These are phyloP conservation scores for Diloba caeruleocephala DNA, from an alignment of 2,888 invertebrate genomes.

Conservation along the genomic window DNA sequence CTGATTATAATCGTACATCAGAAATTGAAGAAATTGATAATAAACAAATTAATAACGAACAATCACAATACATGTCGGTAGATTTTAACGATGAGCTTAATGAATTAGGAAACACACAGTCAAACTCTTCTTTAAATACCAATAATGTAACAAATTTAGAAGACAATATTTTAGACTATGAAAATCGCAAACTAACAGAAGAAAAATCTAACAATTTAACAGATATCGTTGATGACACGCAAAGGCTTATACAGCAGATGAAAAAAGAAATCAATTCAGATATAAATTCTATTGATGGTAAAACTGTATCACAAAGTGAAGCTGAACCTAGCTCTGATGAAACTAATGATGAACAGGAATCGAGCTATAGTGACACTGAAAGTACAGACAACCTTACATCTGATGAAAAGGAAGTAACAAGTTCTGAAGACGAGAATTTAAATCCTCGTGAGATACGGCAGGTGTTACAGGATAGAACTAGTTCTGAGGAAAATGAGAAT, in stretches of 20 bases:
- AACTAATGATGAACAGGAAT: slow-evolving; percentile 76
- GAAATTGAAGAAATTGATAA: slow-evolving; percentile 11
- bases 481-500: slow-evolving; percentile 85
- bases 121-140: slow-evolving; percentile 2
- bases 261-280: slow-evolving; percentile 90
- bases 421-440: slow-evolving; percentile 55
- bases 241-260: slow-evolving; percentile 90
- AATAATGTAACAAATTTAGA: slow-evolving; percentile 6
- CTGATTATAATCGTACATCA: slow-evolving; percentile 2
- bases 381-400: slow-evolving; percentile 74
- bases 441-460: slow-evolving; percentile 28
- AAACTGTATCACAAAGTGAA: slow-evolving; percentile 83
- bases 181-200: slow-evolving; percentile 44
- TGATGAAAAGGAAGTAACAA: slow-evolving; percentile 74
- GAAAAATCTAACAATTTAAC: slow-evolving; percentile 78
- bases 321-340: slow-evolving; percentile 78
- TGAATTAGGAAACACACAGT: slow-evolving; percentile 1
- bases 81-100: not conserved
- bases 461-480: slow-evolving; percentile 65
- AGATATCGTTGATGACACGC: slow-evolving; percentile 90
- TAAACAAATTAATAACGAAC: slow-evolving; percentile 6
- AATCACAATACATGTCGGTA: not conserved
- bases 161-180: slow-evolving; percentile 7
- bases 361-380: slow-evolving; percentile 78
- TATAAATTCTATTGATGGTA: slow-evolving; percentile 85